A percentile compares a stretch with the other conserved stretches of the same genome.
Conservation (phyloP, 2,113 vertebrate genomes). For the Poeciliopsis turrubarensis region DNA sequence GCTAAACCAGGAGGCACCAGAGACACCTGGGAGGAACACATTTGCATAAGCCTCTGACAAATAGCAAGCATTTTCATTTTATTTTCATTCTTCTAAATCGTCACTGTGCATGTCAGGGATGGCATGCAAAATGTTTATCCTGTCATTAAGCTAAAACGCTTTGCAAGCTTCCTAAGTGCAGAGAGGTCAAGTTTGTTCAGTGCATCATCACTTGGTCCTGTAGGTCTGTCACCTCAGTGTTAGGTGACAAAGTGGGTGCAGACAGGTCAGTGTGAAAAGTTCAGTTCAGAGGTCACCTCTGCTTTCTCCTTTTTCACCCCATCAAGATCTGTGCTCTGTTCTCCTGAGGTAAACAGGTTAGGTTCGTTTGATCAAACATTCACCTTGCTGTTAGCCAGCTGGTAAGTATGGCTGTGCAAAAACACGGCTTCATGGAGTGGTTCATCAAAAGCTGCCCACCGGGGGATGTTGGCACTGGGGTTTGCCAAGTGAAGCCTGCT, state of each 20-base stretch:
- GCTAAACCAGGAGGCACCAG: slow-evolving; percentile 83
- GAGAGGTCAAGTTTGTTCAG: slow-evolving; percentile 36
- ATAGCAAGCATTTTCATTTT: background rate
- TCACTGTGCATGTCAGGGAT: background rate
- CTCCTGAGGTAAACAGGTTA: background rate
- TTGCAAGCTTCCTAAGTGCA: background rate
- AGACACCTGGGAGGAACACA: slow-evolving; percentile 75
- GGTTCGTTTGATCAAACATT: slow-evolving; percentile 10
- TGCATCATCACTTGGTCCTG: slow-evolving; percentile 39
- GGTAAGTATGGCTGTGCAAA: slow-evolving; percentile 68
- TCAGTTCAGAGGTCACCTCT: slow-evolving; percentile 36
- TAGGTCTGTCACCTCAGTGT: slow-evolving; percentile 54
- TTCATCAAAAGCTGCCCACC: slow-evolving; percentile 80
- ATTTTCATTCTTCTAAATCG: background rate
- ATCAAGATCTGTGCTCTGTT: background rate
- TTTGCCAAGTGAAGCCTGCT: slow-evolving; percentile 79
- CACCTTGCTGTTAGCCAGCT: slow-evolving; percentile 83
- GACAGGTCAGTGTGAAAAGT: slow-evolving; percentile 47
- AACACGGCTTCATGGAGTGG: slow-evolving; percentile 70
- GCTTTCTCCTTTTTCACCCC: background rate
- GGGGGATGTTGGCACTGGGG: slow-evolving; percentile 79
- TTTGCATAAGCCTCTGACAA: background rate
- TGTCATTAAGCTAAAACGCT: background rate
- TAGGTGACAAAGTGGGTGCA: slow-evolving; percentile 47
- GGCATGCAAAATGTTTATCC: background rate